These are phyloP conservation scores for Pteropus alecto DNA, from an alignment of 2,113 vertebrate genomes.

Conservation along the genomic window DNA sequence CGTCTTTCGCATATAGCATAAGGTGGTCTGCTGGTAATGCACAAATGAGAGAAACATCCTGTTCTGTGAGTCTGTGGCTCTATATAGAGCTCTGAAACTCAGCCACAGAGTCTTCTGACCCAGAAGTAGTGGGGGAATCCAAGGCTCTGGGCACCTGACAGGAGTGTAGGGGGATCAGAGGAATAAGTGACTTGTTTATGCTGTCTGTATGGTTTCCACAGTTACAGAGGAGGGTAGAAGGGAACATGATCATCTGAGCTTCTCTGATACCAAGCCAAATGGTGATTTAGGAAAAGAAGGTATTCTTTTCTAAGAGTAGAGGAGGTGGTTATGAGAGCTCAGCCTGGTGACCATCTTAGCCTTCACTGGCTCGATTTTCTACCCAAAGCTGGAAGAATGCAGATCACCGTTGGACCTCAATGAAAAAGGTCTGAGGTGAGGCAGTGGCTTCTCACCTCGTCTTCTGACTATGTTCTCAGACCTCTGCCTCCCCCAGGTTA, in stretches of 20 bases:
- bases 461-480: neutral
- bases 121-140: neutral
- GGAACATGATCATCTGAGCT: neutral
- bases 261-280: neutral
- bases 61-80: neutral
- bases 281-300: neutral
- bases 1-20: neutral
- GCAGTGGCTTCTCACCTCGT: neutral
- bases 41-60: neutral
- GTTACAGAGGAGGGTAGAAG: neutral
- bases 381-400: neutral
- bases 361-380: neutral
- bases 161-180: neutral
- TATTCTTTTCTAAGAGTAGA: neutral
- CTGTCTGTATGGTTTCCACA: neutral
- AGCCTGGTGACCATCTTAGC: neutral
- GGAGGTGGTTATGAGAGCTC: neutral
- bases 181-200: neutral
- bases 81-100: rapidly evolving
- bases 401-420: neutral
- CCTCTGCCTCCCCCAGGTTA: neutral
- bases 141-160: neutral
- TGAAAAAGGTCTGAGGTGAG: neutral
- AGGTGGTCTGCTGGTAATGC: neutral
- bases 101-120: neutral